Evolutionary conservation across 2,888 invertebrate genomes (phyloP).

Genomic region (Chaetogeoica ovagalla): DNA sequence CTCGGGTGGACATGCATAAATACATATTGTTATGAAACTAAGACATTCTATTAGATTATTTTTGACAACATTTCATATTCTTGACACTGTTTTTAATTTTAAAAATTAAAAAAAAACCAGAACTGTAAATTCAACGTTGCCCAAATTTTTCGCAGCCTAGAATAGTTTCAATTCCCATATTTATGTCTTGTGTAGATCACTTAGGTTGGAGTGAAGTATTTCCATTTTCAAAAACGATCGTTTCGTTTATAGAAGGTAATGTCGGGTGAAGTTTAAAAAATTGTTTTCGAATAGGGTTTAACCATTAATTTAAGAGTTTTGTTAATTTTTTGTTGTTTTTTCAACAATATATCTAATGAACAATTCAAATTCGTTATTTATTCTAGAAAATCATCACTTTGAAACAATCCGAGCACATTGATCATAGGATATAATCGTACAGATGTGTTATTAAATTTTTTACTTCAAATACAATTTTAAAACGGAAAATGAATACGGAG

Average conservation of each 20-base stretch:
- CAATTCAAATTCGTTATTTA: neutral
- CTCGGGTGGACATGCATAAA: no score
- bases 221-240: constrained; percentile 2
- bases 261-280: neutral
- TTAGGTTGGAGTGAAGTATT: neutral
- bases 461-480: no score
- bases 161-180: neutral
- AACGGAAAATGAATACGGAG: no score
- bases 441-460: no score
- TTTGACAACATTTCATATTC: neutral
- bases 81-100: neutral
- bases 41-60: no score
- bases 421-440: no score
- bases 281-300: neutral
- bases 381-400: neutral
- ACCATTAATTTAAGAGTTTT: neutral
- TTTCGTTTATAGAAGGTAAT: neutral
- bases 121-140: neutral
- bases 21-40: no score
- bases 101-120: neutral
- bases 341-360: neutral
- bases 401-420: neutral
- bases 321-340: neutral
- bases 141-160: neutral
- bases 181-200: neutral